Conservation (phyloP, 2,797 vertebrate genomes). For the Rallus crepitans region DNA sequence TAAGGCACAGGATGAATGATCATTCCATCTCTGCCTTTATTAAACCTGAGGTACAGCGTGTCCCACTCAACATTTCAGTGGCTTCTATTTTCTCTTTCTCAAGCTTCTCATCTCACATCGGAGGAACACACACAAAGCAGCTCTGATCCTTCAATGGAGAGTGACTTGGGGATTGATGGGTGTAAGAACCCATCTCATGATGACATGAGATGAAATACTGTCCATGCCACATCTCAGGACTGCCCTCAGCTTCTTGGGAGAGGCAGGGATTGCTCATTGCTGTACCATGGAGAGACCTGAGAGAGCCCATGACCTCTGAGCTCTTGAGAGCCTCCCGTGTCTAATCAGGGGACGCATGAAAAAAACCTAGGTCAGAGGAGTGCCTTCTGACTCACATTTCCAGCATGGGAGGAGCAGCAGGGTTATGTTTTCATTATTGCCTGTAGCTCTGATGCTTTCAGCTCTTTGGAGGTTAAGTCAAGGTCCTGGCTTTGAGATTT, state of each 20-base stretch:
- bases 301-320: neutral
- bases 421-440: conserved; percentile 50
- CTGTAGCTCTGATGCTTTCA: conserved; percentile 21
- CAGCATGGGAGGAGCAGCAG: neutral
- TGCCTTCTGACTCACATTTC: neutral
- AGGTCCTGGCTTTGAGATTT: conserved; percentile 55
- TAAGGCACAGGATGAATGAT: neutral
- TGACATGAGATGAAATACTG: neutral
- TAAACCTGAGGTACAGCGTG: accelerated
- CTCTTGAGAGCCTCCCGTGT: neutral
- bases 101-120: neutral
- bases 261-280: neutral
- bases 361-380: neutral
- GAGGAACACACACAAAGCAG: neutral
- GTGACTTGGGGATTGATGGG: neutral
- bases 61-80: neutral
- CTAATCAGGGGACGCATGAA: conserved; percentile 26
- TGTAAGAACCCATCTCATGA: neutral
- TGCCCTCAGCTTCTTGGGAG: neutral
- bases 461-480: conserved; percentile 53
- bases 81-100: neutral
- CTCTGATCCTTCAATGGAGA: neutral
- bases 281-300: neutral
- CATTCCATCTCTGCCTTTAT: neutral
- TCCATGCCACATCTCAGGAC: neutral